A percentile compares a stretch with the other conserved stretches of the same genome.
Conservation (phyloP, 2,113 vertebrate species). For the Mugil cephalus region DNA sequence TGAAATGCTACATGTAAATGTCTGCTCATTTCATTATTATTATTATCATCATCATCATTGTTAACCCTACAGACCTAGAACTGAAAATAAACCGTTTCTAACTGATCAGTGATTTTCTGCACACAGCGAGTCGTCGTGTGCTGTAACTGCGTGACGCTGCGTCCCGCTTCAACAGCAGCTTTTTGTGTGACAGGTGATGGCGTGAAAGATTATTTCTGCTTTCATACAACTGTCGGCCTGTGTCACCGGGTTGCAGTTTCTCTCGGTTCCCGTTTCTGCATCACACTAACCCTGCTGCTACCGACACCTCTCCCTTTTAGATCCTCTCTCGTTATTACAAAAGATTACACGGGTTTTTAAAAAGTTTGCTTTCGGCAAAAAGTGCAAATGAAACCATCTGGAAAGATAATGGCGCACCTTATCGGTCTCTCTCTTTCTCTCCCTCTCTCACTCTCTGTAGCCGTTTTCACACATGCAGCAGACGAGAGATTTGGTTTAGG, state of each 20-base stretch:
- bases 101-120: neutral
- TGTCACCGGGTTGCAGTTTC: neutral
- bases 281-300: neutral
- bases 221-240: neutral
- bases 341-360: constrained; percentile 1
- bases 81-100: neutral
- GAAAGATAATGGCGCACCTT: constrained; percentile 17
- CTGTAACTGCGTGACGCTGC: no score
- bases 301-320: constrained; percentile 8
- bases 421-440: neutral
- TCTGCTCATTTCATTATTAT: neutral
- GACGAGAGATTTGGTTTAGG: no score
- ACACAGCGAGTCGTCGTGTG: neutral
- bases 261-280: neutral
- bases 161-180: no score
- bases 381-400: constrained; percentile 54
- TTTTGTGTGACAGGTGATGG: neutral
- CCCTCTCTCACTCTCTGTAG: neutral
- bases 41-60: no score
- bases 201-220: neutral
- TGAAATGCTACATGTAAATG: neutral
- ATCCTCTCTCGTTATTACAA: neutral
- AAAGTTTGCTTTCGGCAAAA: constrained; percentile 40
- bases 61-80: neutral
- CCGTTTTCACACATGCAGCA: neutral